A percentile compares a stretch with the other conserved stretches of the same genome.
phyloP scores from a whole-genome alignment of 2,113 vertebrate genomes.

The Hipposideros armiger region DNA sequence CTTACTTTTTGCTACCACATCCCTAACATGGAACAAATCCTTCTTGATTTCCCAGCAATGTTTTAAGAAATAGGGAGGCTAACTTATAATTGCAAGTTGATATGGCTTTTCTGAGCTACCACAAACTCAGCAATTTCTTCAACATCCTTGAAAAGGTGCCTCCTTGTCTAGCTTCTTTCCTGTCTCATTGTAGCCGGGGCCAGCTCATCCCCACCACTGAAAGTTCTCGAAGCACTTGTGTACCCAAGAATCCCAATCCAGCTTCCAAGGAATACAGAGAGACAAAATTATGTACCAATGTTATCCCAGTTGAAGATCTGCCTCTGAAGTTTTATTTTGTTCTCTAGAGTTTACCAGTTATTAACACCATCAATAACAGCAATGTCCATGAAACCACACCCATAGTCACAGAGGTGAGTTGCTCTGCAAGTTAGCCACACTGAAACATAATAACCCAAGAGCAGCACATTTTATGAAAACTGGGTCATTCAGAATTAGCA shows the following conservation, averaged over 20 bases:
- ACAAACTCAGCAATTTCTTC: background rate
- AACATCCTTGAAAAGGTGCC: background rate
- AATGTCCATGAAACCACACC: background rate
- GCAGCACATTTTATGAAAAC: background rate
- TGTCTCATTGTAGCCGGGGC: background rate
- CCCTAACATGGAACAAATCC: background rate
- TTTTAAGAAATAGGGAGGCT: background rate
- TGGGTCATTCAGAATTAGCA: background rate
- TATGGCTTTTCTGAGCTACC: constrained; percentile 26
- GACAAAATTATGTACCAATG: background rate
- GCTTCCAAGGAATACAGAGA: background rate
- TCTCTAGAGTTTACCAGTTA: background rate
- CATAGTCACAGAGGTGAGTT: background rate
- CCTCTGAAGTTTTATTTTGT: constrained; percentile 32
- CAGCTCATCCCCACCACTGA: background rate
- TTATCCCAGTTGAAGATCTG: background rate
- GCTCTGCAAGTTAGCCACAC: background rate
- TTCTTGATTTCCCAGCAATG: background rate
- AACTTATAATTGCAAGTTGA: background rate
- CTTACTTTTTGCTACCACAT: background rate
- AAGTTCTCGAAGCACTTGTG: constrained; percentile 8
- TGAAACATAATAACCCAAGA: constrained; percentile 22
- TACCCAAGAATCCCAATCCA: background rate
- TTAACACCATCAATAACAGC: background rate
- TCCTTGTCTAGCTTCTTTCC: background rate